These are phyloP conservation scores for Ivindomyrus marchei DNA, from an alignment of 2,113 vertebrate genomes.

Conservation along the genomic window DNA sequence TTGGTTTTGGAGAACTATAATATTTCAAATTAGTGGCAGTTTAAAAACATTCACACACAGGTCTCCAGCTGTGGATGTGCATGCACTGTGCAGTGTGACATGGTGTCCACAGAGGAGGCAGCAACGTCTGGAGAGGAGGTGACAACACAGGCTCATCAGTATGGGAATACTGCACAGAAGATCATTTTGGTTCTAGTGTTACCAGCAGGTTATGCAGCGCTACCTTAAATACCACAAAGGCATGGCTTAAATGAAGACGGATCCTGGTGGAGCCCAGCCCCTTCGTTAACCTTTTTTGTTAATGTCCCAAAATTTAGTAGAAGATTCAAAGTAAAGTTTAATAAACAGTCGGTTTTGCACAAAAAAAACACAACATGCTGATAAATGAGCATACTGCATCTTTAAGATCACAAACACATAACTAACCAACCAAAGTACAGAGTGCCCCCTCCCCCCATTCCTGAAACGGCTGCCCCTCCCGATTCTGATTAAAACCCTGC, in stretches of 20 bases:
- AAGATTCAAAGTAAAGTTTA: neutral
- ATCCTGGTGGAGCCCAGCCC: neutral
- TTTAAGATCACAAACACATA: neutral
- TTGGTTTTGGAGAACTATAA: neutral
- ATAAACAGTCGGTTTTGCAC: neutral
- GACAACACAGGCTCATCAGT: neutral
- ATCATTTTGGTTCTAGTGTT: neutral
- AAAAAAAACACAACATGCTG: neutral
- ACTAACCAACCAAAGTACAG: neutral
- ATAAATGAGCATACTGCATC: neutral
- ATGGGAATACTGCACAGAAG: neutral
- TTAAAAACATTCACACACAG: neutral
- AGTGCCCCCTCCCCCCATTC: neutral
- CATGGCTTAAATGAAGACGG: neutral
- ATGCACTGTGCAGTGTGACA: neutral
- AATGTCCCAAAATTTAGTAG: neutral
- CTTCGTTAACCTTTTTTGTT: neutral
- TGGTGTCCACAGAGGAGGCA: no score
- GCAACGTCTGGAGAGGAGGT: no score
- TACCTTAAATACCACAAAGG: neutral
- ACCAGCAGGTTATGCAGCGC: neutral
- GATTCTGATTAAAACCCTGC: neutral
- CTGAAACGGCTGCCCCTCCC: neutral
- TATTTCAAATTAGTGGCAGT: neutral
- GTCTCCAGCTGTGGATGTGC: neutral